Base-by-base conservation (phyloP, 2,113 vertebrate genomes). In the Nycticorax nycticorax region DNA sequence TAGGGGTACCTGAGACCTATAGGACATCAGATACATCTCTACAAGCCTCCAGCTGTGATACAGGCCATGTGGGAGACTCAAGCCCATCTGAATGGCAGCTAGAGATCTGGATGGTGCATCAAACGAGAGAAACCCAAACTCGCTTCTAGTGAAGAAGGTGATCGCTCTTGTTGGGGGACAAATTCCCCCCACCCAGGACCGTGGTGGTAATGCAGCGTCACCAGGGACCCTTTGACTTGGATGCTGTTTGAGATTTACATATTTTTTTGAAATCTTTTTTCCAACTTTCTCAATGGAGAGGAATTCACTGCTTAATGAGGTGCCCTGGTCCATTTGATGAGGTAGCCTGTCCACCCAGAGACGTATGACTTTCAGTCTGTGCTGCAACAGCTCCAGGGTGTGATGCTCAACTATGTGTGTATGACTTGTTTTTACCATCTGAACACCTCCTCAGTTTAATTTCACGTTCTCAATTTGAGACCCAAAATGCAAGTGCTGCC, bases 11-110 rank as follows among this genome's bases (percentile, higher is more conserved):
- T 14, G 24, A 63, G n/a, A 59, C 19, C 14, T 10, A 33, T 4
- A 53, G 55, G 68, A 39, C 26, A 10, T 20, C 28, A 21, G 6
- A 69, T 6, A 9, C 5, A 9, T 9, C n/a, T 20, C 12, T 53
- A 19, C 18, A 37, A 43, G 33, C 0, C 1, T n/a, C 5, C n/a
- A 64, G n/a, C n/a, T 0, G 2, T 2, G 39, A 21, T 21, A 30
- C 0, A 32, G 24, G 32, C 13, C 3, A 0, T 3, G 15, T 0
- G 10, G 28, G 43, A 63, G 48, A 5, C 30, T 72, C 41, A 14
- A 52, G 22, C 32, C 24, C 47, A 4, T 14, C 30, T 23, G 26
- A 41, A 45, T 6, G 33, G 63, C 53, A 86, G 39, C 63, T 41
- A 43, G 14, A 76, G 71, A 18, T 24, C 10, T 60, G 68, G 33